Percentiles rank a stretch among this genome's conserved stretches.
Evolutionary conservation across 1,140 invertebrate species (phyloP).

Genomic region (Papilio dardanus): DNA sequence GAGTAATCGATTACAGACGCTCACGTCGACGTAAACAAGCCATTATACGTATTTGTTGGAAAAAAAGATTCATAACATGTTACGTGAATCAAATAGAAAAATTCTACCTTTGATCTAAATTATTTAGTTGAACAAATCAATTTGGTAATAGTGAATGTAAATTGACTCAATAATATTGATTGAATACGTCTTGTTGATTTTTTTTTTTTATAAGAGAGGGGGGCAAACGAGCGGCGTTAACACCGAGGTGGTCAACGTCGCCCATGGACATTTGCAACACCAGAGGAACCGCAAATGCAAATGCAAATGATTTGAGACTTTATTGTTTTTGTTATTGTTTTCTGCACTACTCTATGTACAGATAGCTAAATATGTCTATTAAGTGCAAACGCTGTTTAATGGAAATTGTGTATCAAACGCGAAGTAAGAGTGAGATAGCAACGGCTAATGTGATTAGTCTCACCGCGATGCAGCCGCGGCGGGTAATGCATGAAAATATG

Average conservation of each 20-base stretch:
- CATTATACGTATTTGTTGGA: background rate
- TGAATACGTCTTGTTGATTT: too few species aligned
- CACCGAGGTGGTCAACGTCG: too few species aligned
- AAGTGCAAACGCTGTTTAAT: background rate
- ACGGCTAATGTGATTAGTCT: slow-evolving; percentile 21
- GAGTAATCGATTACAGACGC: background rate
- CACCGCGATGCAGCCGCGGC: slow-evolving; percentile 6
- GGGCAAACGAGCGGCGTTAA: too few species aligned
- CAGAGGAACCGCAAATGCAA: too few species aligned
- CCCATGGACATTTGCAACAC: too few species aligned
- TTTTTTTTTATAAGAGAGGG: too few species aligned
- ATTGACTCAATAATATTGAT: background rate
- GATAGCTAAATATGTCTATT: background rate
- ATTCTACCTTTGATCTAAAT: slow-evolving; percentile 27
- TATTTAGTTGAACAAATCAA: slow-evolving; percentile 27
- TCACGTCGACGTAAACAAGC: background rate
- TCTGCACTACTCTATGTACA: too few species aligned
- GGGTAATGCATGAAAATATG: slow-evolving; percentile 15
- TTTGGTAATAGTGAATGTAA: slow-evolving; percentile 6
- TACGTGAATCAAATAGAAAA: slow-evolving; percentile 4
- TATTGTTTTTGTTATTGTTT: too few species aligned
- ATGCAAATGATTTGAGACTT: too few species aligned
- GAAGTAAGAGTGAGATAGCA: background rate
- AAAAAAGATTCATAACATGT: background rate
- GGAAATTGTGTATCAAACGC: background rate